Evolutionary conservation across 2,888 invertebrate genomes (phyloP), one percentile per base, ranked within the genome.

Genomic region (Tipula helvola): DNA sequence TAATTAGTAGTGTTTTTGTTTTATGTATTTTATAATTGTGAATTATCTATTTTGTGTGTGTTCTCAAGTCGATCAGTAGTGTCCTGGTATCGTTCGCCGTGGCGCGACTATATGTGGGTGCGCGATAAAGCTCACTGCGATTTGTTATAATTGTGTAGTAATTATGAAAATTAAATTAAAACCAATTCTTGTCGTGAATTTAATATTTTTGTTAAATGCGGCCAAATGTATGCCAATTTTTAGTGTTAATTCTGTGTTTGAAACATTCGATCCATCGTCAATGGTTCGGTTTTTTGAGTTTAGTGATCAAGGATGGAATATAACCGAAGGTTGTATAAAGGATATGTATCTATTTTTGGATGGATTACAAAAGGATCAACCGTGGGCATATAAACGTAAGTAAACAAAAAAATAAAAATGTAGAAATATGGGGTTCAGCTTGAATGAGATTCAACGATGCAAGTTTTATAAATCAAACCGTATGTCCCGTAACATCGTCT

Each of bases 221-320:
- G 71, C 71, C 28, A 71, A 71, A 28, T 71, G 71, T 28, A 39
- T 84, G 84, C 85, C 85, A 28, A 85, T 85, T 42, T 85, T 85
- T 85, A 18, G 41, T 41, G 42, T 85, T 85, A 18, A 89, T 88
- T 89, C 89, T 83, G 88, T 90, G 0, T 90, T 90, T 86, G 90
- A 90, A 88, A 89, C 89, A 1, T 90, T 90, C 87, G 89, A 89
- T 87, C 90, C 90, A 13, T 89, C 89, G 83, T 89, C 89, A 0
- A 87, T 90, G 88, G 89, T 90, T 85, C 88, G 89, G 5, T 90
- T 90, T 87, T 90, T 90, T 86, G 90, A 90, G 88, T 90, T 90
- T 87, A 90, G 89, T 87, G 90, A 90, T 87, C 89, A 89, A 88
- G 90, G 89, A 84, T 90, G 90, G 90, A 90, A 90, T 88, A 90